These are phyloP conservation scores for Conus canariensis DNA, from an alignment of 2,888 invertebrate genomes.

Conservation along the genomic window DNA sequence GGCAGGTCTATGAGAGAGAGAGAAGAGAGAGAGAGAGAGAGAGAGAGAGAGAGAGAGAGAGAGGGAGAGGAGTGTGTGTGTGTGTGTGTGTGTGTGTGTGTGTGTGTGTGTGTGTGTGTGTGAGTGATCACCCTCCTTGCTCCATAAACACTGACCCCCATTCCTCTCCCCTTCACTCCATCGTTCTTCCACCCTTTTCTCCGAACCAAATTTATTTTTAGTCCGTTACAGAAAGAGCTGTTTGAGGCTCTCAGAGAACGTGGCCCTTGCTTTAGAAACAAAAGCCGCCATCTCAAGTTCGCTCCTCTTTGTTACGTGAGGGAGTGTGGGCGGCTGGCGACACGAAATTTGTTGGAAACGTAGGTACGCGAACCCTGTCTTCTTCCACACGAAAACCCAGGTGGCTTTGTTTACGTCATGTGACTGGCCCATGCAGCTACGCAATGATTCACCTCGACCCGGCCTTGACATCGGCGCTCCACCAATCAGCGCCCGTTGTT, in stretches of 20 bases:
- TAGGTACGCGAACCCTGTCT: conserved; percentile 24
- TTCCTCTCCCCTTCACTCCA: background rate
- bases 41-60: too few species aligned
- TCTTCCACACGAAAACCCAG: conserved; percentile 51
- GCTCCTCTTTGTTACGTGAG: conserved; percentile 6
- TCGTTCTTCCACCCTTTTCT: background rate
- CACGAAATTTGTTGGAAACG: conserved; percentile 5
- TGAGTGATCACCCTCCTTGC: background rate
- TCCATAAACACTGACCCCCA: background rate
- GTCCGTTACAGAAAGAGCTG: background rate
- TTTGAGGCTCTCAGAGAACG: background rate
- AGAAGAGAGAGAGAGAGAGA: too few species aligned
- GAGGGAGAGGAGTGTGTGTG: too few species aligned
- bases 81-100: too few species aligned
- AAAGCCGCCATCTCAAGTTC: conserved; percentile 7
- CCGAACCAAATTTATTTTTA: background rate
- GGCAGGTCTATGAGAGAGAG: too few species aligned
- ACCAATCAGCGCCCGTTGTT: conserved; percentile 61
- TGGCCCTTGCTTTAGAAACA: conserved; percentile 9
- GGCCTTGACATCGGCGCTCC: conserved; percentile 60
- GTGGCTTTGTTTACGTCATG: conserved; percentile 70
- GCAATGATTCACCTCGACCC: conserved; percentile 64
- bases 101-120: too few species aligned
- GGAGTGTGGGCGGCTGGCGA: background rate
- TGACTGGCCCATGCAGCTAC: conserved; percentile 66